Evolutionary conservation across 1,140 invertebrate species (phyloP).

Genomic region (Sarcophaga peregrina): DNA sequence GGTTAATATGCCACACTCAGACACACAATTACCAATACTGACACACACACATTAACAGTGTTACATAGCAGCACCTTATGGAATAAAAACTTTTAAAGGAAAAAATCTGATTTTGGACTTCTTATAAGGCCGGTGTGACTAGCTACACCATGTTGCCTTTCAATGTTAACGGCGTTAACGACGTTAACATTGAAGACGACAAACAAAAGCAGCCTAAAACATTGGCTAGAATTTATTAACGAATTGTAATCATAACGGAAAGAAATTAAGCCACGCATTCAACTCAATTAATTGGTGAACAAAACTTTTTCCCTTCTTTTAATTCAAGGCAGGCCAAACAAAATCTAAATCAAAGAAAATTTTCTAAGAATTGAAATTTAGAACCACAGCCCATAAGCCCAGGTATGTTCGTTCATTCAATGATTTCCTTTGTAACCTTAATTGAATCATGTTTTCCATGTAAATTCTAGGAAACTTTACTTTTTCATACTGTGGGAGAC

Average conservation of each 20-base stretch:
- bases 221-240: neutral
- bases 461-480: neutral
- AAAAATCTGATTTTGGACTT: too few relatives aligned
- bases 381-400: too few relatives aligned
- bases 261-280: neutral
- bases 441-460: neutral
- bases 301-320: neutral
- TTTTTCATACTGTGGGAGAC: neutral
- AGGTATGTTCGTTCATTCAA: neutral
- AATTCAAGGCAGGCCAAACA: neutral
- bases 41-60: too few relatives aligned
- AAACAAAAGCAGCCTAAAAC: too few relatives aligned
- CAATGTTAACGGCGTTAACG: too few relatives aligned
- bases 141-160: too few relatives aligned
- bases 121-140: too few relatives aligned
- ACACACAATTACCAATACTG: neutral
- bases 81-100: too few relatives aligned
- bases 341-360: too few relatives aligned
- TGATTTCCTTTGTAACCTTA: neutral
- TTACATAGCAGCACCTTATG: too few relatives aligned
- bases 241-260: neutral
- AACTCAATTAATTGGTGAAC: slow-evolving; percentile 3
- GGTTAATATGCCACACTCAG: neutral
- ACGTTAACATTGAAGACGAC: too few relatives aligned
- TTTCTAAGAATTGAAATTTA: too few relatives aligned